Base-by-base conservation (phyloP, 2,888 invertebrate species). In the Nasonia oneida region DNA sequence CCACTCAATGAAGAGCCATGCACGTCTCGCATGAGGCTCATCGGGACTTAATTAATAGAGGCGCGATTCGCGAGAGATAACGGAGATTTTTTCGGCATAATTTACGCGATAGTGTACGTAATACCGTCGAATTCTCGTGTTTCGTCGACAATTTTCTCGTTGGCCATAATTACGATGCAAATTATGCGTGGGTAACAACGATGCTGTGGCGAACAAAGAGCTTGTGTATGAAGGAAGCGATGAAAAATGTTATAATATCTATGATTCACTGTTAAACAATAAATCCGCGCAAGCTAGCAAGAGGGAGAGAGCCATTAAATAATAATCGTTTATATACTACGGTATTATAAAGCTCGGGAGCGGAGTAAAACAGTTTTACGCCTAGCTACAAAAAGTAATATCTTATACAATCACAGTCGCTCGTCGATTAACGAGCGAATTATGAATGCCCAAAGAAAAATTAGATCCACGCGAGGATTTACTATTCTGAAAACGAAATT, bases 251-350 rank as follows among this genome's bases (percentile, higher is more conserved):
- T 61, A 5, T 23, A 61, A 61, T 61, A 61, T 61, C 57, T 4
- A n/a, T 61, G 57, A 61, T n/a, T 61, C 57, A 61, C 57, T 61
- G 57, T 61, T 61, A 61, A 61, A 61, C 57, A 8, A 61, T 61
- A 61, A 61, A 61, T n/a, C 18, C 57, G 8, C n/a, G 57, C n/a
- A 23, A 61, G 57, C 57, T 29, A 29, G 29, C 29, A 1, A 29
- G 29, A 29, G 29, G 1, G 29, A 29, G 8, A 2, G 8, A 8
- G 57, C n/a, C 6, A 61, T 61, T 61, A 61, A 61, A n/a, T 61
- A 61, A 61, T 61, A 61, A 61, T 61, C 57, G n/a, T 61, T 61
- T 47, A 47, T 47, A 47, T 42, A 10, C 42, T 37, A 37, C 47
- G 47, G 47, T 47, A 47, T 47, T 47, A 47, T 47, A 47, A 23